Evolutionary conservation across 2,113 vertebrate species (phyloP).

Genomic region (Gobio gobio): DNA sequence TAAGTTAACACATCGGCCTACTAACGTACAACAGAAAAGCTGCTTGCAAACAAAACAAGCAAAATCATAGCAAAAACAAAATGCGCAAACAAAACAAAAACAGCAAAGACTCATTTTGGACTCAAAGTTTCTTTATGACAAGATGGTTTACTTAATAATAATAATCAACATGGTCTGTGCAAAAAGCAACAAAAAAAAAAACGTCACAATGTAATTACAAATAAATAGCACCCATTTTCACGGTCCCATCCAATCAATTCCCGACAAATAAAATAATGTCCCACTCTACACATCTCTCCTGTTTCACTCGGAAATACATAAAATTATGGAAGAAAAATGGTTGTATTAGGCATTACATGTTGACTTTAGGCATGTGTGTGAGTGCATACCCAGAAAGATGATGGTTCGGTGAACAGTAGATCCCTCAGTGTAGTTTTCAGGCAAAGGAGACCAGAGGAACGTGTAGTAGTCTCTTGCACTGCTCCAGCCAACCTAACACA

Average conservation of each 20-base stretch:
- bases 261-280: neutral
- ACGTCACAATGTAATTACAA: neutral
- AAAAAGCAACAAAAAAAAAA: neutral
- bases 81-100: too few relatives aligned
- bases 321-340: neutral
- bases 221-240: neutral
- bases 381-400: constrained; percentile 89
- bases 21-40: too few relatives aligned
- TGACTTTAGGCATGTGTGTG: constrained; percentile 37
- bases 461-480: constrained; percentile 98
- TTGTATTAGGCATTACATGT: neutral
- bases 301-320: neutral
- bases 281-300: neutral
- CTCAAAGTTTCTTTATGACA: too few relatives aligned
- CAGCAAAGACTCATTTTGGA: too few relatives aligned
- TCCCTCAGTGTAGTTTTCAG: constrained; percentile 89
- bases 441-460: constrained; percentile 96
- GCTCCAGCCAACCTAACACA: constrained; percentile 94
- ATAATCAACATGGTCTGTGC: too few relatives aligned
- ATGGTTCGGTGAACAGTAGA: constrained; percentile 88
- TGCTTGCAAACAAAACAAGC: too few relatives aligned
- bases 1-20: too few relatives aligned
- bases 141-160: too few relatives aligned
- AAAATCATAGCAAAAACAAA: too few relatives aligned
- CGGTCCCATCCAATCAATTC: neutral